phyloP scores from a whole-genome alignment of 64 coral and sea anemone genomes.

The Anthopleura sola region DNA sequence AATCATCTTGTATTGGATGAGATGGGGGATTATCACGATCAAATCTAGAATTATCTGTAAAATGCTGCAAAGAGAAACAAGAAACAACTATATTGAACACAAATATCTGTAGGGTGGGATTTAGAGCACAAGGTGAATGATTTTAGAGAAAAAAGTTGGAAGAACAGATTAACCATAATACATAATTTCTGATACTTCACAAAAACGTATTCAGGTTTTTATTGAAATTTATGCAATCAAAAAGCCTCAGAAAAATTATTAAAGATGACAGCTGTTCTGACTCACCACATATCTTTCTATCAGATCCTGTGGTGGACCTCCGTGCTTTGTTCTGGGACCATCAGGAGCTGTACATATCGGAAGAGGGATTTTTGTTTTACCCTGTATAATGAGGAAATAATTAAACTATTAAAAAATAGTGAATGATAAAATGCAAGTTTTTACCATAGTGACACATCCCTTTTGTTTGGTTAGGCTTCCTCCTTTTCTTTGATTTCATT shows the following conservation, averaged over 20 bases:
- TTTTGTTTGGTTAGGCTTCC: no score
- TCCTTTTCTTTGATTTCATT: no score
- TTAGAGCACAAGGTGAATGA: no score
- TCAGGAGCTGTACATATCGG: conserved; percentile 99
- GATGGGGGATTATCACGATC: conserved; percentile 83
- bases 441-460: no score
- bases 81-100: no score
- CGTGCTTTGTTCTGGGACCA: conserved; percentile 78
- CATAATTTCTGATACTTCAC: no score
- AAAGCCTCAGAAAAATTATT: no score
- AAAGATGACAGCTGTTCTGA: not conserved
- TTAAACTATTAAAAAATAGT: not conserved
- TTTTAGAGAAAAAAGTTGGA: no score
- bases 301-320: conserved; percentile 79
- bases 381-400: conserved; percentile 22
- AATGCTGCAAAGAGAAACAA: conserved; percentile 73
- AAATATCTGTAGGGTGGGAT: no score
- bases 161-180: no score
- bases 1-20: conserved; percentile 98
- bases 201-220: no score
- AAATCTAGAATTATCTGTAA: conserved; percentile 94
- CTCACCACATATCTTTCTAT: conserved; percentile 96
- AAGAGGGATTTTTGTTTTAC: conserved; percentile 95
- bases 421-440: not conserved
- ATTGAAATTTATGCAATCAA: no score